Base-by-base conservation (phyloP, 2,888 invertebrate genomes). In the Hesperia comma region DNA sequence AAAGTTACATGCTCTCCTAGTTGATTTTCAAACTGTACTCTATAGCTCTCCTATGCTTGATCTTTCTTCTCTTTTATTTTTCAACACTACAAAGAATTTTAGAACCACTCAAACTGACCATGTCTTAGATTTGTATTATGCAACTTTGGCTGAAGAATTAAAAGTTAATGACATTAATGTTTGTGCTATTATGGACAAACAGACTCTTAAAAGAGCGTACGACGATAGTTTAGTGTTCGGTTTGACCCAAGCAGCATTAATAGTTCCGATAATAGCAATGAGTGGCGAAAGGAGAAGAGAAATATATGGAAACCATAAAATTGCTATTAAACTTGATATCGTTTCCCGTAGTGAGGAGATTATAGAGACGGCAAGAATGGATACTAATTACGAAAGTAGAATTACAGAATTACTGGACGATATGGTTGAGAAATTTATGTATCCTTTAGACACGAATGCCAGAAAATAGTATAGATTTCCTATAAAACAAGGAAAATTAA, bases 11-110 rank as follows among this genome's bases (percentile, higher is more conserved):
- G 93, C 94, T 46, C 77, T 94, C 33, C 79, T 96, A 40, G 93
- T 96, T 6, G 96, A 96, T 79, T 96, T 94, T 76, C 96, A 96
- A 80, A 88, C 96, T 56, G 90, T 94, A 0, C 82, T 96, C 12
- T 96, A 96, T 75, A 89, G 93, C 5, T 94, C 95, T 0, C 95
- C 96, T 0, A 93, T 94, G 74, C 86, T 95, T 61, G 96, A 96
- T 74, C 76, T 95, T 12, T 86, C 94, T 14, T 90, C 94, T 2
- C 73, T 94, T 12, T 77, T 95, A 41, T 93, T 93, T 76, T 86
- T 95, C n/a, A 94, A 94, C 74, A 90, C 94, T 0, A 84, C 86
- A 0, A 83, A 82, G 55, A 72, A 80, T 33, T 87, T 93, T 58
- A 83, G 95, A 68, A 77, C 87, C 41, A 69, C 74, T n/a, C 81